Percentiles rank a stretch among this genome's conserved stretches.
Conservation (phyloP, 2,888 invertebrate species). For the Cantharis rustica region DNA sequence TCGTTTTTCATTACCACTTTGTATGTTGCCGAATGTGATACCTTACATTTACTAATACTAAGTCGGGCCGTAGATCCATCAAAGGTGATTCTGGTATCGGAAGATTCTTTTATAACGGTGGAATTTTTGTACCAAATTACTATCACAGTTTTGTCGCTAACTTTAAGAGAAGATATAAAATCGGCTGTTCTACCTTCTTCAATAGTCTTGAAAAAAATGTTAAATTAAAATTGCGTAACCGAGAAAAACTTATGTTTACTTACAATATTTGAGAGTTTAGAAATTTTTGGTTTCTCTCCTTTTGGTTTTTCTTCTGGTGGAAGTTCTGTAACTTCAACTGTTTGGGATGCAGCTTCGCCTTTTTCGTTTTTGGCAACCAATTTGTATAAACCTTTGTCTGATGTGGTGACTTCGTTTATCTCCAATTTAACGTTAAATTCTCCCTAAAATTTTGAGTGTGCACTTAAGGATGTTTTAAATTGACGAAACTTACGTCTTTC, state of each 20-base stretch:
- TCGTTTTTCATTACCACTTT: slow-evolving; percentile 88
- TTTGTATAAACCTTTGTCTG: slow-evolving; percentile 88
- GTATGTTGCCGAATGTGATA: slow-evolving; percentile 79
- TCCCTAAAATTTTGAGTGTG: slow-evolving; percentile 62
- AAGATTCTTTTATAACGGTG: slow-evolving; percentile 76
- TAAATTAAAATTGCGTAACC: background rate
- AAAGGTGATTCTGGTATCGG: slow-evolving; percentile 78
- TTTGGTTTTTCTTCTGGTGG: slow-evolving; percentile 76
- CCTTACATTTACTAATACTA: slow-evolving; percentile 74
- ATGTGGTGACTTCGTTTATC: slow-evolving; percentile 79
- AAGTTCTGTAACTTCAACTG: slow-evolving; percentile 84
- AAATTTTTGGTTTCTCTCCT: slow-evolving; percentile 80
- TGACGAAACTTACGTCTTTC: slow-evolving; percentile 66
- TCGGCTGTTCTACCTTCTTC: slow-evolving; percentile 79
- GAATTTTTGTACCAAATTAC: slow-evolving; percentile 87
- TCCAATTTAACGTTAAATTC: slow-evolving; percentile 90
- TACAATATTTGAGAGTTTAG: slow-evolving; percentile 76
- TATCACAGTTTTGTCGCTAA: slow-evolving; percentile 77
- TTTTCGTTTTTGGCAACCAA: slow-evolving; percentile 91
- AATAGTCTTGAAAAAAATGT: slow-evolving; percentile 59
- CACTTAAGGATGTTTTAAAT: background rate
- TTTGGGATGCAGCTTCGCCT: slow-evolving; percentile 88
- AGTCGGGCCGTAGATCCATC: slow-evolving; percentile 83
- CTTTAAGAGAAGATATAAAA: slow-evolving; percentile 74
- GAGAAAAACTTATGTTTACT: slow-evolving; percentile 48